Evolutionary conservation across 2,797 vertebrate genomes (phyloP), one percentile per base, ranked within the genome.

Genomic region (Enteromius treurensis): DNA sequence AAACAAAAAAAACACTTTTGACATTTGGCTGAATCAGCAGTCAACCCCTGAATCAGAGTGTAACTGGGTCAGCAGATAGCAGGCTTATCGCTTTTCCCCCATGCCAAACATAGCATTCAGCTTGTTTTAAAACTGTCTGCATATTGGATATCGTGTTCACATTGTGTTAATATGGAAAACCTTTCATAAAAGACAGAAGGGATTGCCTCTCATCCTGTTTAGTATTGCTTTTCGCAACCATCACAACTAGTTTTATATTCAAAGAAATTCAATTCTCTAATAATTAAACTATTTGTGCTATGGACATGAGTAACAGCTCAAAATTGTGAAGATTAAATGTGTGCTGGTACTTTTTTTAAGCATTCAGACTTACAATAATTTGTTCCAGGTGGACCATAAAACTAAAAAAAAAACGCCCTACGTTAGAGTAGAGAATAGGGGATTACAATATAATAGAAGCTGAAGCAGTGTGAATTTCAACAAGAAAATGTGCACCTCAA

Each of bases 61-160:
- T 65, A 77, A 84, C 79, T 82, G 84, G 73, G 42, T 80, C 42
- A 85, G 37, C 51, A 69, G 75, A 83, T 78, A 49, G 65, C 21
- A 73, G 19, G 26, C 76, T 77, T 80, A 85, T 84, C 84, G 21
- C 58, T 74, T 84, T 84, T 85, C 62, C 75, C 62, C 26, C 29
- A 32, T 69, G 74, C 85, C 71, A 86, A 83, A 86, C 69, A 58
- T 70, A 69, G 68, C 75, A 42, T 40, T 69, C 53, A 73, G 75
- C 29, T 84, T 80, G 70, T 79, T 87, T 87, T 75, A 55, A 85
- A 79, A 29, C 17, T 10, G 73, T 77, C 74, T 73, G 75, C 40
- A 75, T 32, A n/a, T 77, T 75, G 62, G 32, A 71, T 81, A 51
- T 80, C 67, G 29, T 32, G 58, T 64, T 78, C 42, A 58, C n/a